Evolutionary conservation across 2,113 vertebrate species (phyloP).

Genomic region (Panthera leo): DNA sequence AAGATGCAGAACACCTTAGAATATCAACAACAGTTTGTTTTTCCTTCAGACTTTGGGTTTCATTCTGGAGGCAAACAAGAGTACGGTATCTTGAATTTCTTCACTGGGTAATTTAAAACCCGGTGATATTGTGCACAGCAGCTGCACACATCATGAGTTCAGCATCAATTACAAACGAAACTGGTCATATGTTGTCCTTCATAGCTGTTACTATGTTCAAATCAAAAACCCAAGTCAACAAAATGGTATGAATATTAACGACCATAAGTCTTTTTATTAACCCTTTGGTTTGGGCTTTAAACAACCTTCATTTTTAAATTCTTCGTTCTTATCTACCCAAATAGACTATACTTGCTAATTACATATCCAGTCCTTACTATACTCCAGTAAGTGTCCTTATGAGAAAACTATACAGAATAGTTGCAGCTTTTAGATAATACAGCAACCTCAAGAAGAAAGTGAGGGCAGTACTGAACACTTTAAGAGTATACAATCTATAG

Average conservation of each 20-base stretch:
- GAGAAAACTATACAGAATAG: background rate
- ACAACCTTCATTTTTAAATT: background rate
- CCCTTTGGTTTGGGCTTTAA: background rate
- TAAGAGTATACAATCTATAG: background rate
- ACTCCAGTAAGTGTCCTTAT: background rate
- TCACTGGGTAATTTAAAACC: constrained; percentile 41
- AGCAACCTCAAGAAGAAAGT: background rate
- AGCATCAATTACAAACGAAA: constrained; percentile 34
- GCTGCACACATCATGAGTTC: constrained; percentile 10
- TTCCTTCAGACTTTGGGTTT: background rate
- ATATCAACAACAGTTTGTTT: background rate
- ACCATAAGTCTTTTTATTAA: constrained; percentile 17
- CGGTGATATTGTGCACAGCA: constrained; percentile 25
- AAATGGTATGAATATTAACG: constrained; percentile 30
- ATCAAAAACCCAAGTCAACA: constrained; percentile 29
- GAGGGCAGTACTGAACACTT: background rate
- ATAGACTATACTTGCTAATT: background rate
- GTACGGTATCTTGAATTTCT: constrained; percentile 34
- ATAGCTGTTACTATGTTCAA: background rate
- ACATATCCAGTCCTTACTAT: background rate
- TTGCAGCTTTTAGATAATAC: background rate
- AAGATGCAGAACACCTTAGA: constrained; percentile 6
- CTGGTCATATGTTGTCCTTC: constrained; percentile 27
- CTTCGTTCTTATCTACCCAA: background rate
- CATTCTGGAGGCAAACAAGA: constrained; percentile 37